These are phyloP conservation scores for Esperia sulphurella DNA, from an alignment of 2,888 invertebrate species.

Conservation along the genomic window DNA sequence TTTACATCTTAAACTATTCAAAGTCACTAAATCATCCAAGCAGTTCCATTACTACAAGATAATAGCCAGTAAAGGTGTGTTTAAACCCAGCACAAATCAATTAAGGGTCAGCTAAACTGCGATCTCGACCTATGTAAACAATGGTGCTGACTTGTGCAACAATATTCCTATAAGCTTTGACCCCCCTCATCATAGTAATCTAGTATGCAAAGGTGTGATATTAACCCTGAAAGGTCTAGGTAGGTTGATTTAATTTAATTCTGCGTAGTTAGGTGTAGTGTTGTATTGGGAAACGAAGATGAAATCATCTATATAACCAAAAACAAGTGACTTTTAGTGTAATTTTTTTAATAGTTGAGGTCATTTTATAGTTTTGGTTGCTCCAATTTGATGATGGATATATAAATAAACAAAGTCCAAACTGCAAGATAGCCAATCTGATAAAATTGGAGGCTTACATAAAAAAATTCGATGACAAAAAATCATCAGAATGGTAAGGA, in stretches of 20 bases:
- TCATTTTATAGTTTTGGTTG: no score
- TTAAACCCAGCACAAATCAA: conserved; percentile 42
- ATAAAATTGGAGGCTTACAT: no score
- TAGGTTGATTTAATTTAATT: not conserved
- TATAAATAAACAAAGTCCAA: no score
- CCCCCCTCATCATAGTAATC: conserved; percentile 6
- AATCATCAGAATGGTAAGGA: no score
- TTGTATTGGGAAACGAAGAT: no score
- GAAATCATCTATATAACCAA: no score
- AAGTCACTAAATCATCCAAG: conserved; percentile 1
- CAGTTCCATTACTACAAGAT: conserved; percentile 26
- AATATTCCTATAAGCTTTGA: conserved; percentile 18
- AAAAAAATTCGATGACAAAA: no score
- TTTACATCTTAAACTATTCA: not conserved
- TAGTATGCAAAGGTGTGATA: not conserved
- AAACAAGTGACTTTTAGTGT: no score
- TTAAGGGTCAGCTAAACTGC: conserved; percentile 53
- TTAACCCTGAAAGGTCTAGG: not conserved
- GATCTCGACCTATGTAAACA: conserved; percentile 49
- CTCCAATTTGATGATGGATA: no score
- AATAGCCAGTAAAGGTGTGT: conserved; percentile 36
- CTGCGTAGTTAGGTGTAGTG: no score
- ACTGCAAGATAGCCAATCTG: no score
- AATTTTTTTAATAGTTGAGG: no score
- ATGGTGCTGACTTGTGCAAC: conserved; percentile 42